phyloP scores from a whole-genome alignment of 2,797 vertebrate species.

The Numenius phaeopus region DNA sequence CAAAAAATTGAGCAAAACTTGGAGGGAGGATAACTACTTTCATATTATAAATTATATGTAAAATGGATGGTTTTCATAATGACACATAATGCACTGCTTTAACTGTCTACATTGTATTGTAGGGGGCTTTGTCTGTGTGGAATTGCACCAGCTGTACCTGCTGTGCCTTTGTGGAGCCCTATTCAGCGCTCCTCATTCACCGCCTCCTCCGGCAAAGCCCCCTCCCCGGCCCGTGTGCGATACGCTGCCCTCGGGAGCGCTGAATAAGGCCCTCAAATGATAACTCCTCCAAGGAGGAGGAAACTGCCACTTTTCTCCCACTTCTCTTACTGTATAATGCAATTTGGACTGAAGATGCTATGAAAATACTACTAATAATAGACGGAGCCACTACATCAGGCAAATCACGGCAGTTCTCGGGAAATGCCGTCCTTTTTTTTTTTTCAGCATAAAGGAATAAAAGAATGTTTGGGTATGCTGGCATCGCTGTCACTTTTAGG shows the following conservation, averaged over 20 bases:
- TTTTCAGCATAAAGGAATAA: background rate
- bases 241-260: conserved; percentile 41
- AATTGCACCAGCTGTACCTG: conserved; percentile 73
- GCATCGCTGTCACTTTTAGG: background rate
- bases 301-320: conserved; percentile 59
- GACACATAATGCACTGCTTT: conserved; percentile 64
- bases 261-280: conserved; percentile 58
- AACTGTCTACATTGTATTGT: conserved; percentile 50
- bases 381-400: background rate
- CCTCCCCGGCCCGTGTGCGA: conserved; percentile 59
- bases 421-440: background rate
- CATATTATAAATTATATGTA: conserved; percentile 68
- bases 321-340: conserved; percentile 40
- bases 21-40: conserved; percentile 69
- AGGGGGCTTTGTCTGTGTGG: conserved; percentile 58
- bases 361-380: conserved; percentile 52
- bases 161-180: conserved; percentile 70
- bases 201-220: conserved; percentile 53
- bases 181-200: conserved; percentile 67
- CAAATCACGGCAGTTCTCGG: background rate
- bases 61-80: conserved; percentile 65
- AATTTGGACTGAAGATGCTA: conserved; percentile 40
- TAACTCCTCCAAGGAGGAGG: conserved; percentile 39
- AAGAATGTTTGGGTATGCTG: background rate
- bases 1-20: conserved; percentile 60